phyloP scores from a whole-genome alignment of 2,797 vertebrate species.

The Botia kubotai region DNA sequence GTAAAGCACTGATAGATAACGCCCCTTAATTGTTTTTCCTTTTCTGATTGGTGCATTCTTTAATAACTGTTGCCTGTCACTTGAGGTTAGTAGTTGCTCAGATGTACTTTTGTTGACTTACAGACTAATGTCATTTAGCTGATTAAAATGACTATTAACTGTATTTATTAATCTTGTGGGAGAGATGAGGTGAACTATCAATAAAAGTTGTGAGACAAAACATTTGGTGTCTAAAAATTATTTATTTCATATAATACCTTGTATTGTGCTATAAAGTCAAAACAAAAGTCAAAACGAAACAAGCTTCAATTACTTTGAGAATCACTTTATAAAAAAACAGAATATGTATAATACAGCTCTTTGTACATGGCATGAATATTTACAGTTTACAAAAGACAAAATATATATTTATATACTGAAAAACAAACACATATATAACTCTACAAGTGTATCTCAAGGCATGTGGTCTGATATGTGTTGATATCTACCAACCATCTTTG shows the following conservation, averaged over 20 bases:
- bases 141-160: slow-evolving; percentile 50
- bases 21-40: neutral
- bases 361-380: slow-evolving; percentile 80
- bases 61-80: slow-evolving; percentile 45
- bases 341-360: slow-evolving; percentile 73
- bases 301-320: slow-evolving; percentile 42
- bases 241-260: neutral
- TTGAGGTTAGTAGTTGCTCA: slow-evolving; percentile 47
- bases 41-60: slow-evolving; percentile 22
- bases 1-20: slow-evolving; percentile 9
- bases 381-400: slow-evolving; percentile 76
- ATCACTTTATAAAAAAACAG: slow-evolving; percentile 67
- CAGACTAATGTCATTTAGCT: slow-evolving; percentile 56
- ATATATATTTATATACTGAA: slow-evolving; percentile 41
- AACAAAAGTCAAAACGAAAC: neutral
- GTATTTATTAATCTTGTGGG: slow-evolving; percentile 61
- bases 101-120: slow-evolving; percentile 53
- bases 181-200: slow-evolving; percentile 55
- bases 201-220: slow-evolving; percentile 57
- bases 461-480: neutral
- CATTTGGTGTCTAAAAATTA: neutral
- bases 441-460: slow-evolving; percentile 41
- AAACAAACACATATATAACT: slow-evolving; percentile 40
- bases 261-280: slow-evolving; percentile 1
- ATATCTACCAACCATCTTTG: slow-evolving; percentile 45